Percentiles rank a stretch among this genome's conserved stretches.
phyloP scores from a whole-genome alignment of 2,888 invertebrate species.

The Sturmia bella region DNA sequence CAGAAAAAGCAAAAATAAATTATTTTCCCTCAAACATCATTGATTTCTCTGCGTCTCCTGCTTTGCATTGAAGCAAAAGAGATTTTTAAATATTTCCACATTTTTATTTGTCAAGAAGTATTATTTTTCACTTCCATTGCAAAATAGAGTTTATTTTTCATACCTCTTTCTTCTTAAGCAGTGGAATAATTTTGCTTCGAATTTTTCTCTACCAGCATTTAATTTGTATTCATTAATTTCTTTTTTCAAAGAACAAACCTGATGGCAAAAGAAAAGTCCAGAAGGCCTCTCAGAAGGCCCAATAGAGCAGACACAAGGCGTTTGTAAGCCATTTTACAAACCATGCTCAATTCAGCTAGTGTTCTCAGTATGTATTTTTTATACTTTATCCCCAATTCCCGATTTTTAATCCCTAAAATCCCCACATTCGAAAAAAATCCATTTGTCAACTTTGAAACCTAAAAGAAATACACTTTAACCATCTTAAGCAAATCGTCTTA shows the following conservation, averaged over 20 bases:
- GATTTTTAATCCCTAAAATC: too few species aligned
- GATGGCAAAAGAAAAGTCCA: slow-evolving; percentile 3
- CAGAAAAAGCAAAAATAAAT: slow-evolving; percentile 13
- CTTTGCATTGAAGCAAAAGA: background rate
- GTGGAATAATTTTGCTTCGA: slow-evolving; percentile 15
- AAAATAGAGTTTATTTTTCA: background rate
- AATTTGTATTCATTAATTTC: slow-evolving; percentile 31
- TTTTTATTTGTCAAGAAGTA: slow-evolving; percentile 39
- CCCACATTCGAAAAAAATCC: too few species aligned
- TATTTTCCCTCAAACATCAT: slow-evolving; percentile 45
- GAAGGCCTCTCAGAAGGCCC: too few species aligned
- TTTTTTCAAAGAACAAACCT: background rate
- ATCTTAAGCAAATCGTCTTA: too few species aligned
- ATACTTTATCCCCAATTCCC: too few species aligned
- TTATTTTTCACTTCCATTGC: slow-evolving; percentile 1
- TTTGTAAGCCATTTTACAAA: too few species aligned
- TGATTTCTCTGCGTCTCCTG: background rate
- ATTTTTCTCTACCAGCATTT: background rate
- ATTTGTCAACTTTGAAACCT: too few species aligned
- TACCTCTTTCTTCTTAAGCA: background rate
- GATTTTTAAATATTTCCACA: slow-evolving; percentile 16
- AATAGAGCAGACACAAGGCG: too few species aligned
- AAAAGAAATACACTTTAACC: too few species aligned
- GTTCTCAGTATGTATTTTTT: too few species aligned
- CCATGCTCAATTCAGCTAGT: too few species aligned